Evolutionary conservation across 2,797 vertebrate genomes (phyloP).

Genomic region (Staurois parvus): DNA sequence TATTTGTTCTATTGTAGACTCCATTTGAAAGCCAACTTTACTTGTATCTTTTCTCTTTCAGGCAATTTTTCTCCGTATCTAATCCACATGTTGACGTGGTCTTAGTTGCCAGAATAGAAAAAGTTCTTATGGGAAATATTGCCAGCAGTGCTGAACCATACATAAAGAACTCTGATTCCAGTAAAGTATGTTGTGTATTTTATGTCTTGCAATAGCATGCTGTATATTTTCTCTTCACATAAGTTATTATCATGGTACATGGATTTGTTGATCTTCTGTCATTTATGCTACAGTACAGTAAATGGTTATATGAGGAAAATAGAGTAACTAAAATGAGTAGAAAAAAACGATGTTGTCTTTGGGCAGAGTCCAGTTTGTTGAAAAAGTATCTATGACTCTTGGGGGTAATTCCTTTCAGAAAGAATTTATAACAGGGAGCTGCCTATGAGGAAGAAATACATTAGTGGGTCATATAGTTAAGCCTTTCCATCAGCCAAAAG

Average conservation of each 20-base stretch:
- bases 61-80: conserved; percentile 94
- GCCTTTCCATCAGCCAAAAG: conserved; percentile 32
- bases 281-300: background rate
- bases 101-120: conserved; percentile 94
- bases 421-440: conserved; percentile 42
- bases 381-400: conserved; percentile 16
- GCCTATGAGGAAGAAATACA: conserved; percentile 40
- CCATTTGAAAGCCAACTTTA: background rate
- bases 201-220: background rate
- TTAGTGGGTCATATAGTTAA: conserved; percentile 25
- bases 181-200: conserved; percentile 83
- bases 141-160: conserved; percentile 91
- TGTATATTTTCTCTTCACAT: background rate
- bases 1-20: no score
- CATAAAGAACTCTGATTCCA: conserved; percentile 95
- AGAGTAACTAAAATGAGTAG: background rate
- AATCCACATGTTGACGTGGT: conserved; percentile 95
- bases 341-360: conserved; percentile 31
- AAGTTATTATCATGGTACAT: background rate
- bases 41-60: conserved; percentile 67
- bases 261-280: background rate
- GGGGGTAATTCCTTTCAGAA: conserved; percentile 35
- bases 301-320: conserved; percentile 28
- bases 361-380: conserved; percentile 18
- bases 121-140: conserved; percentile 95